phyloP scores from a whole-genome alignment of 2,797 vertebrate genomes.

The Delichon dasypus region DNA sequence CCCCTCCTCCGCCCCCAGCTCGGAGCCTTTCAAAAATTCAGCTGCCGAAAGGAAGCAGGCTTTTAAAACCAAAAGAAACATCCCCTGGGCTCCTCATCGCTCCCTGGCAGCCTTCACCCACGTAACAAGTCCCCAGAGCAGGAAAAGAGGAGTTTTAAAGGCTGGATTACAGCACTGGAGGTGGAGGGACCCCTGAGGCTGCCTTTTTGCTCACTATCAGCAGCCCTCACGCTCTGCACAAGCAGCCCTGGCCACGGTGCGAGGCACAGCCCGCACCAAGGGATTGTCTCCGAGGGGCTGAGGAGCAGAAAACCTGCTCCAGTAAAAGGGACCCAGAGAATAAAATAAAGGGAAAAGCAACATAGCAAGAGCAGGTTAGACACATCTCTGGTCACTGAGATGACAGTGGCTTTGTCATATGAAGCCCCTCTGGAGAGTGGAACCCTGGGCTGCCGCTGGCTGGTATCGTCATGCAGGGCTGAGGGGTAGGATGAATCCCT shows the following conservation, averaged over 20 bases:
- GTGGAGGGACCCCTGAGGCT: neutral
- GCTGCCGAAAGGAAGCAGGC: neutral
- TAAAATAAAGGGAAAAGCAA: neutral
- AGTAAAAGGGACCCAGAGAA: neutral
- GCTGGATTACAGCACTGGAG: constrained; percentile 17
- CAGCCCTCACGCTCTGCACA: neutral
- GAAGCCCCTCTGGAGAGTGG: neutral
- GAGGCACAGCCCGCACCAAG: neutral
- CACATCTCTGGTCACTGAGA: rapidly evolving
- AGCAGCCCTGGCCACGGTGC: rapidly evolving
- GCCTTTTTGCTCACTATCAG: constrained; percentile 3
- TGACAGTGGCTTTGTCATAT: rapidly evolving
- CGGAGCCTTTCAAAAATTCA: neutral
- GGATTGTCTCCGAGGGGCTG: neutral
- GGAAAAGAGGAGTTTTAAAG: neutral
- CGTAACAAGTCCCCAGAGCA: neutral
- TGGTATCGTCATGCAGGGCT: no score
- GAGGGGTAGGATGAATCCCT: neutral
- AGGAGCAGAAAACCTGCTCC: neutral
- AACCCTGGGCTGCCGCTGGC: rapidly evolving
- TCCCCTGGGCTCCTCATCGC: neutral
- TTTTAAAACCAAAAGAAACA: constrained; percentile 13
- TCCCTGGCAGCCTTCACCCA: constrained; percentile 22
- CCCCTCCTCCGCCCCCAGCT: neutral
- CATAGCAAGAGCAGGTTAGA: neutral